These are phyloP conservation scores for Hoplostethus atlanticus DNA, from an alignment of 2,797 vertebrate genomes.

Conservation along the genomic window DNA sequence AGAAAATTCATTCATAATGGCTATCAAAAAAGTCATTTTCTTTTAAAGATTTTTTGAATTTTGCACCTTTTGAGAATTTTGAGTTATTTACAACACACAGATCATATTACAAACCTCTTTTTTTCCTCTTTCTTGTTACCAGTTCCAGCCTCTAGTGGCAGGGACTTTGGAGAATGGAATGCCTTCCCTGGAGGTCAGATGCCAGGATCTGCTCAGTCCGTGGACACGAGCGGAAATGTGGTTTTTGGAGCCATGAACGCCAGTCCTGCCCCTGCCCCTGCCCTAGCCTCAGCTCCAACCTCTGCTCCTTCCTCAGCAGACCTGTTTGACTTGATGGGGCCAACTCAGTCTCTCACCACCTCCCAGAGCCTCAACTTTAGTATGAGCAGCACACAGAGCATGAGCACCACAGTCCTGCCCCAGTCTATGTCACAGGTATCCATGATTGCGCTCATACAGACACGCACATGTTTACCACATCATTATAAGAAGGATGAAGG, in stretches of 20 bases:
- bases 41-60: slow-evolving; percentile 7
- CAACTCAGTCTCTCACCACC: slow-evolving; percentile 87
- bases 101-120: slow-evolving; percentile 19
- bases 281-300: slow-evolving; percentile 67
- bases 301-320: slow-evolving; percentile 86
- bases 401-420: slow-evolving; percentile 85
- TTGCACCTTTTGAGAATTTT: slow-evolving; percentile 16
- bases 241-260: slow-evolving; percentile 84
- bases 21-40: neutral
- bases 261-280: slow-evolving; percentile 63
- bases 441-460: slow-evolving; percentile 44
- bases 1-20: slow-evolving; percentile 24
- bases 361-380: slow-evolving; percentile 97
- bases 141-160: slow-evolving; percentile 86
- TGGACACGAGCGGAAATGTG: slow-evolving; percentile 72
- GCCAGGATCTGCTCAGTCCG: slow-evolving; percentile 80
- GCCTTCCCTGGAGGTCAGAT: slow-evolving; percentile 90
- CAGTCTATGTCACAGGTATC: slow-evolving; percentile 93
- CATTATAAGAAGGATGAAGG: slow-evolving; percentile 32
- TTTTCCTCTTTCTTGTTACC: slow-evolving; percentile 49
- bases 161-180: slow-evolving; percentile 97
- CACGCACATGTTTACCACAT: slow-evolving; percentile 27
- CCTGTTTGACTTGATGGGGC: slow-evolving; percentile 94
- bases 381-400: slow-evolving; percentile 88
- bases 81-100: slow-evolving; percentile 2